Conservation (phyloP, 2,888 invertebrate genomes). For the Rotaria macrura region DNA sequence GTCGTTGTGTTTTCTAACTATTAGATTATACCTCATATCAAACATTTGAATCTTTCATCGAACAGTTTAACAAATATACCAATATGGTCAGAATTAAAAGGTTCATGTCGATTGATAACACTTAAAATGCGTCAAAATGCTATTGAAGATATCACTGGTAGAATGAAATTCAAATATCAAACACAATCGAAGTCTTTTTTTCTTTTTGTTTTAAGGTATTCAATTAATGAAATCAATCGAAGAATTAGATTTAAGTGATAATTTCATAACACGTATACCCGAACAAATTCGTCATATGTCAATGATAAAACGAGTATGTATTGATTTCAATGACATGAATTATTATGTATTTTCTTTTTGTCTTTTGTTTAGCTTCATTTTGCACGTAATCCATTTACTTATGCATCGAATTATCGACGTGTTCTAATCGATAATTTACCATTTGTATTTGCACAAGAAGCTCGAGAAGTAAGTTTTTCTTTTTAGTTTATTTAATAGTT, state of each 20-base stretch:
- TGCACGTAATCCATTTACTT: not conserved
- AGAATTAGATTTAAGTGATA: slow-evolving; percentile 20
- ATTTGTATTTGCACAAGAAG: not conserved
- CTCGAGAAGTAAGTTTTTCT: not conserved
- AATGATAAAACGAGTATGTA: not conserved
- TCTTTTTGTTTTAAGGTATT: not conserved
- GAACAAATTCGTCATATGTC: not conserved
- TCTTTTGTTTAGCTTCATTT: not conserved
- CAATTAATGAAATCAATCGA: not conserved
- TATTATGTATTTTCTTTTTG: not conserved
- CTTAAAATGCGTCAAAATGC: slow-evolving; percentile 3
- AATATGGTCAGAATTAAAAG: not conserved
- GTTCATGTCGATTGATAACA: not conserved
- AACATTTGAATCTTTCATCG: slow-evolving; percentile 6
- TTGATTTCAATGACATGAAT: not conserved
- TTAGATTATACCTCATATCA: not conserved
- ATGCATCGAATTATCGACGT: not conserved
- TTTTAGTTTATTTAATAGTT: not conserved
- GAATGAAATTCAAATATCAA: not conserved
- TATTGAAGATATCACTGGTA: not conserved
- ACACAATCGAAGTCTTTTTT: not conserved
- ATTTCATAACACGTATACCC: not conserved
- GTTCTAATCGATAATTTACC: not conserved
- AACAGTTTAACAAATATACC: not conserved
- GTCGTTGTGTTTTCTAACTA: too few relatives aligned